phyloP scores from a whole-genome alignment of 2,888 invertebrate genomes.

The Ligdia adustata region DNA sequence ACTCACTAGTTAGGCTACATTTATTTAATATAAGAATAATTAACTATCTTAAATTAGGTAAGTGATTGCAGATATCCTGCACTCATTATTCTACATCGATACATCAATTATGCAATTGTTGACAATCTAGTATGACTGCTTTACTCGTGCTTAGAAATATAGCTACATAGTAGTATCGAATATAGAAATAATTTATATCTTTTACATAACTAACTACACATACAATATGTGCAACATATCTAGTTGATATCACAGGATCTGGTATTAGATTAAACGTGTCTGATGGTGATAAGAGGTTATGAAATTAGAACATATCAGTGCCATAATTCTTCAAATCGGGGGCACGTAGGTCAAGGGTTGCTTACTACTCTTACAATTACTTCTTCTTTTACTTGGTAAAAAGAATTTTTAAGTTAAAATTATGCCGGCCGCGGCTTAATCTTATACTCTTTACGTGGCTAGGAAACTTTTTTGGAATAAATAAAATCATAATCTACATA shows the following conservation, averaged over 20 bases:
- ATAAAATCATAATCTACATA: too few relatives aligned
- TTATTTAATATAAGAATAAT: too few relatives aligned
- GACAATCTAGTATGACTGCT: slow-evolving; percentile 1
- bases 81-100: slow-evolving; percentile 15
- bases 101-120: slow-evolving; percentile 18
- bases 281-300: slow-evolving; percentile 24
- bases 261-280: slow-evolving; percentile 39
- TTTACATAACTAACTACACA: background rate
- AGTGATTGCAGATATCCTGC: slow-evolving; percentile 19
- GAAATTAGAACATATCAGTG: slow-evolving; percentile 25
- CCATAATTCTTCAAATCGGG: slow-evolving; percentile 8
- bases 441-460: too few relatives aligned
- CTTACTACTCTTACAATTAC: background rate
- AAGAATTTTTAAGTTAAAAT: too few relatives aligned
- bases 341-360: slow-evolving; percentile 6
- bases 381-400: too few relatives aligned
- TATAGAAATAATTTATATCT: too few relatives aligned
- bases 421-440: too few relatives aligned
- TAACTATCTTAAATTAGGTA: slow-evolving; percentile 4
- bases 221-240: background rate
- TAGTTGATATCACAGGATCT: slow-evolving; percentile 28
- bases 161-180: too few relatives aligned
- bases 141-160: too few relatives aligned
- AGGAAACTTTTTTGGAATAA: too few relatives aligned
- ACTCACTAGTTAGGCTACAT: too few relatives aligned